phyloP scores from a whole-genome alignment of 1,140 invertebrate species.

The Heterodera schachtii region DNA sequence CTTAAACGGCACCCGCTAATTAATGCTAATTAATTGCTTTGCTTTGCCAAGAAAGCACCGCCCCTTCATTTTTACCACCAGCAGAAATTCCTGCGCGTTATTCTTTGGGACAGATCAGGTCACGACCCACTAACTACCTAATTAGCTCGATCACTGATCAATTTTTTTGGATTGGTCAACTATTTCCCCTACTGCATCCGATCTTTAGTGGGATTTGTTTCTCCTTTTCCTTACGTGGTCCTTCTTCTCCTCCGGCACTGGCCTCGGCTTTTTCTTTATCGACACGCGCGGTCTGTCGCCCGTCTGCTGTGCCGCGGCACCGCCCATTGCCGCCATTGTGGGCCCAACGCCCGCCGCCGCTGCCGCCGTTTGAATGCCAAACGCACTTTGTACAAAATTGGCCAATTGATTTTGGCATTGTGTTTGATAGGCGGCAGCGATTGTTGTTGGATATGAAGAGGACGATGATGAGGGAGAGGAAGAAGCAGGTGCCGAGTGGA shows the following conservation, averaged over 20 bases:
- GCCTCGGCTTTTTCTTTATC: constrained; percentile 16
- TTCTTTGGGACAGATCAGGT: too few species aligned
- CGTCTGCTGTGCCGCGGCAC: not conserved
- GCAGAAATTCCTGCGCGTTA: too few species aligned
- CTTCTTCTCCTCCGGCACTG: constrained; percentile 28
- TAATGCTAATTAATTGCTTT: too few species aligned
- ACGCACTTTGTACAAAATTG: constrained; percentile 17
- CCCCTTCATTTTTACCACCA: too few species aligned
- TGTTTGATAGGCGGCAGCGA: constrained; percentile 8
- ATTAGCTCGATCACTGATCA: too few species aligned
- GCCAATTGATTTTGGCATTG: not conserved
- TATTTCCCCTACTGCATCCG: too few species aligned
- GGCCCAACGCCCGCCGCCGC: not conserved
- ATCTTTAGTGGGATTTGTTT: too few species aligned
- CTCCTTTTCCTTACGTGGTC: not conserved
- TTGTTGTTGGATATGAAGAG: not conserved
- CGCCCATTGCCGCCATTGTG: not conserved
- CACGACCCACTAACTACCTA: too few species aligned
- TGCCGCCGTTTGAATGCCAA: not conserved
- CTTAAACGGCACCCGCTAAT: not conserved
- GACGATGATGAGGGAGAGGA: not conserved
- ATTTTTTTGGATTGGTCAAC: too few species aligned
- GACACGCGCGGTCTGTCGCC: not conserved
- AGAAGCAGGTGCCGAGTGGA: too few species aligned
- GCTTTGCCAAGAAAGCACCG: too few species aligned